phyloP scores from a whole-genome alignment of 2,888 invertebrate genomes.

The Heliconius aoede region DNA sequence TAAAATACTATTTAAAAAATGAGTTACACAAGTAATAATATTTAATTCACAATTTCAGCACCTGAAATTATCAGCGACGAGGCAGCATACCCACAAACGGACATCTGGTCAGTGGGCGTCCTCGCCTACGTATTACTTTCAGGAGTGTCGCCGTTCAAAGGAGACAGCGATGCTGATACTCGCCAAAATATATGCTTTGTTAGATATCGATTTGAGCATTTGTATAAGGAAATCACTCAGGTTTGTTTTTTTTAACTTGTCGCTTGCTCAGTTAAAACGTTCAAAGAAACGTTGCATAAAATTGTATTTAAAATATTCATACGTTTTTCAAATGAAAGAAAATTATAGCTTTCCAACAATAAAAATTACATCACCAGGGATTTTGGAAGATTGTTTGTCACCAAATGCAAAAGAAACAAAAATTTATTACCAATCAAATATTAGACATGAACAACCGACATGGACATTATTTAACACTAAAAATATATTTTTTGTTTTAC shows the following conservation, averaged over 20 bases:
- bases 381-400: not conserved
- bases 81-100: constrained; percentile 94
- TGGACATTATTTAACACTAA: too few relatives aligned
- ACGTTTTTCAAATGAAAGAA: too few relatives aligned
- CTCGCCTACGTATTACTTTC: constrained; percentile 96
- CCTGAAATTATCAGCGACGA: constrained; percentile 96
- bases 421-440: not conserved
- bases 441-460: too few relatives aligned
- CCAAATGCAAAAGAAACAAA: not conserved
- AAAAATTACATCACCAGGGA: too few relatives aligned
- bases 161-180: constrained; percentile 91
- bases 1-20: too few relatives aligned
- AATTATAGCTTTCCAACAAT: too few relatives aligned
- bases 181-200: constrained; percentile 96
- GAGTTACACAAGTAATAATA: not conserved
- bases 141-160: constrained; percentile 95
- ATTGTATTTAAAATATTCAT: too few relatives aligned
- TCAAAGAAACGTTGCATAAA: too few relatives aligned
- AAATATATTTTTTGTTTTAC: constrained; percentile 20
- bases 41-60: constrained; percentile 78
- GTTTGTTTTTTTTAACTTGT: constrained; percentile 49
- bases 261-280: not conserved
- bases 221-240: constrained; percentile 97
- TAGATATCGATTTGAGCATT: constrained; percentile 94
- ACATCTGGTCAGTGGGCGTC: constrained; percentile 98